phyloP scores from a whole-genome alignment of 1,140 invertebrate species.

The Bradysia coprophila region DNA sequence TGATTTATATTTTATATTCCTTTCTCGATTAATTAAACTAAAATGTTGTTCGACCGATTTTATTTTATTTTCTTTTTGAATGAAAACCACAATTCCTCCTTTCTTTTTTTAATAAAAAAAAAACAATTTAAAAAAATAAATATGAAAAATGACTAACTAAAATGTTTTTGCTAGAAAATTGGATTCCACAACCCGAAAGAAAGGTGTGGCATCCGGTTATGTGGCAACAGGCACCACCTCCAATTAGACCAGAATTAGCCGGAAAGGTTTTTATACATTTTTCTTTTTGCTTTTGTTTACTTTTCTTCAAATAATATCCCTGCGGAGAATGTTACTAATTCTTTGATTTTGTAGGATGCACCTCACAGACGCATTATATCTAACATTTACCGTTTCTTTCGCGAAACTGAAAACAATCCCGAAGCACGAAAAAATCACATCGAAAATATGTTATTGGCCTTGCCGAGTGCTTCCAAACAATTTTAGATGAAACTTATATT shows the following conservation, averaged over 20 bases:
- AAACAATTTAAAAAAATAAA: no score
- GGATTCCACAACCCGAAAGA: slow-evolving; percentile 17
- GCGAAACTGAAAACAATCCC: slow-evolving; percentile 19
- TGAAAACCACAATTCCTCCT: no score
- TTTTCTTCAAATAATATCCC: not conserved
- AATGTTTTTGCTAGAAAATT: not conserved
- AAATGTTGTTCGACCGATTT: no score
- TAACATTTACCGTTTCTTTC: slow-evolving; percentile 22
- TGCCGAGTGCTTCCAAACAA: slow-evolving; percentile 16
- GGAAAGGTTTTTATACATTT: not conserved
- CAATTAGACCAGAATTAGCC: slow-evolving; percentile 2
- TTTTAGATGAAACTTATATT: not conserved
- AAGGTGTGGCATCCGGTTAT: slow-evolving; percentile 24
- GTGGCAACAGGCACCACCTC: slow-evolving; percentile 21
- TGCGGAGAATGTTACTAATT: no score
- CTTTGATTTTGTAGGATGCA: slow-evolving; percentile 12
- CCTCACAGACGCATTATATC: slow-evolving; percentile 22
- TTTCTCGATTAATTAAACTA: no score
- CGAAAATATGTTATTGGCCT: slow-evolving; percentile 20
- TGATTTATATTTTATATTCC: no score
- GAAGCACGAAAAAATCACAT: slow-evolving; percentile 18
- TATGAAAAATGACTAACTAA: no score
- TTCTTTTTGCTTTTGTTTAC: not conserved
- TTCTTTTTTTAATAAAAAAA: no score
- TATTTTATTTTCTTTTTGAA: no score